Conservation (phyloP, 2,113 vertebrate species). For the Scartelaos histophorus region DNA sequence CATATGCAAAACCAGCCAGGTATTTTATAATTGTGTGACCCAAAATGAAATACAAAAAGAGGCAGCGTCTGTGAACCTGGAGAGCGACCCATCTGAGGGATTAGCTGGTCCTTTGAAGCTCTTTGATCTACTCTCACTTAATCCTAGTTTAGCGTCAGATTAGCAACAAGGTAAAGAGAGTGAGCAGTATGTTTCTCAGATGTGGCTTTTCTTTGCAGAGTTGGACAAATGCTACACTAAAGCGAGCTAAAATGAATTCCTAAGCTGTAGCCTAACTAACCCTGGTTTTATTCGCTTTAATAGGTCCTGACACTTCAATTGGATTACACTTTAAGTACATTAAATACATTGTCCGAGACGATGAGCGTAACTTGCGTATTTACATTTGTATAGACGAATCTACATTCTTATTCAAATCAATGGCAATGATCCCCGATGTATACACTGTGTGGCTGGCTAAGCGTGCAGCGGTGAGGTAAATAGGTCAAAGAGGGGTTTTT, state of each 20-base stretch:
- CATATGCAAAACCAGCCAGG: too few relatives aligned
- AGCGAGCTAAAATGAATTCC: slow-evolving; percentile 4
- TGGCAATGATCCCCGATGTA: neutral
- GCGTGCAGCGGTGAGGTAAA: slow-evolving; percentile 6
- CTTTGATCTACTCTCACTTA: slow-evolving; percentile 39
- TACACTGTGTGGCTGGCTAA: slow-evolving; percentile 1
- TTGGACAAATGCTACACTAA: slow-evolving; percentile 1
- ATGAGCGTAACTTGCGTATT: neutral
- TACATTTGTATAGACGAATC: neutral
- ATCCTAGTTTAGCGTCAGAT: slow-evolving; percentile 52
- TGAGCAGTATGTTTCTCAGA: slow-evolving; percentile 31
- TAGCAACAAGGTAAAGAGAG: slow-evolving; percentile 42
- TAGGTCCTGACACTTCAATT: slow-evolving; percentile 31
- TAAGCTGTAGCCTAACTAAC: neutral
- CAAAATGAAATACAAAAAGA: too few relatives aligned
- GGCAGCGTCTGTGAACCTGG: neutral
- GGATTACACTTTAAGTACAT: slow-evolving; percentile 41
- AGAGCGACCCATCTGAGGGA: neutral
- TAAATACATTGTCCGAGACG: slow-evolving; percentile 9
- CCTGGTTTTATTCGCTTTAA: slow-evolving; percentile 22
- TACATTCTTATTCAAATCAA: slow-evolving; percentile 30
- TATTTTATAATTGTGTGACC: too few relatives aligned
- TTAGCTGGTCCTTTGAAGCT: slow-evolving; percentile 13
- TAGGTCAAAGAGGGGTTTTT: slow-evolving; percentile 36
- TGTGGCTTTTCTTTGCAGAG: slow-evolving; percentile 10